Conservation (phyloP, 2,888 invertebrate genomes). For the Chrysolina haemoptera region DNA sequence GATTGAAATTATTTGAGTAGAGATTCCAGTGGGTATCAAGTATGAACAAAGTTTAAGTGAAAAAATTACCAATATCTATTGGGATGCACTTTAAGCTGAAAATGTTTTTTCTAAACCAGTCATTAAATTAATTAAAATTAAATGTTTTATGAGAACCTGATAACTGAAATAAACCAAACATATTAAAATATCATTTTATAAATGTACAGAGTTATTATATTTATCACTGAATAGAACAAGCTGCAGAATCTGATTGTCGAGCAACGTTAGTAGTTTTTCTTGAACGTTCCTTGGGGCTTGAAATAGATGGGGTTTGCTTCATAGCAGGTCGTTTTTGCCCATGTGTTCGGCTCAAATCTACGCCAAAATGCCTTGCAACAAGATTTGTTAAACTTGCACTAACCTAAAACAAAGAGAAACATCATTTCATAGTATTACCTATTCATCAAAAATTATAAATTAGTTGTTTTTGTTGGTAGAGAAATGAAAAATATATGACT, state of each 20-base stretch:
- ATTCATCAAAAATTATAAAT: background rate
- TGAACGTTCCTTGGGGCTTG: constrained; percentile 38
- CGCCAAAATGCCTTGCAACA: constrained; percentile 79
- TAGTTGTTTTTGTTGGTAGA: background rate
- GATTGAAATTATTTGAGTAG: too few species aligned
- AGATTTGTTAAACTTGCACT: constrained; percentile 78
- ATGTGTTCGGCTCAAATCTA: constrained; percentile 77
- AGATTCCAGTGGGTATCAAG: too few species aligned
- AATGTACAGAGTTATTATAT: background rate
- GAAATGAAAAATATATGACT: too few species aligned
- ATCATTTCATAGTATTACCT: too few species aligned
- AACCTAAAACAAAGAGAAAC: constrained; percentile 71
- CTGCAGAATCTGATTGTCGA: constrained; percentile 44
- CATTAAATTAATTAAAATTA: too few species aligned
- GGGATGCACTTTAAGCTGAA: too few species aligned
- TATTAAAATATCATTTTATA: background rate
- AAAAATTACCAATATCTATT: too few species aligned
- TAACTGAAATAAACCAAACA: background rate
- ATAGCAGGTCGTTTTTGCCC: constrained; percentile 79
- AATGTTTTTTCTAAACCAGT: too few species aligned
- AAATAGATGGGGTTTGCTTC: constrained; percentile 76
- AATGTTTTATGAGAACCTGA: background rate
- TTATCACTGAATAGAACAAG: constrained; percentile 50
- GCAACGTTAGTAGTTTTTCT: constrained; percentile 29
- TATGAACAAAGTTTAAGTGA: too few species aligned